Evolutionary conservation across 2,797 vertebrate genomes (phyloP), one percentile per base, ranked within the genome.

Genomic region (Sebastiscus tertius): DNA sequence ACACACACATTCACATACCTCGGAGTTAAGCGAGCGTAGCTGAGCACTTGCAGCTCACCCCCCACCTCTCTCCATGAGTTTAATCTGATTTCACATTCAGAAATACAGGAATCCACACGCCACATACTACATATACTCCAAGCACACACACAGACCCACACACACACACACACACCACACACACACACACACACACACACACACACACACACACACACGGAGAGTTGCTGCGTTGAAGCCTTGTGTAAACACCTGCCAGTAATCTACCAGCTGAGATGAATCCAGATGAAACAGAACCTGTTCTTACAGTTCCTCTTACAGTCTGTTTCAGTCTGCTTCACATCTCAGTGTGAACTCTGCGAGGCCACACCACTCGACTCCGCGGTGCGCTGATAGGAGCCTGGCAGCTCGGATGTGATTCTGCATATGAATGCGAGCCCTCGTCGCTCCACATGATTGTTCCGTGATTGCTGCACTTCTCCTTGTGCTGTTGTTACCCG

Each of bases 201-300:
- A 76, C 58, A 79, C 73, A 67, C 59, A 72, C 85, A 76, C 58
- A 79, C 75, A 67, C 62, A 52, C 20, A 62, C 39, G 84, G 67
- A 58, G 79, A 56, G 71, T 92, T 88, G 81, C 83, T 82, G 22
- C 33, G 16, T 69, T 73, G 36, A 80, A 88, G 82, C 76, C 86
- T 85, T 91, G 85, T 84, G 83, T 93, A 94, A 94, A 94, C 91
- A 93, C 86, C 88, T 91, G 90, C 81, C 90, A 89, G 80, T 87
- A 85, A 92, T 89, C 82, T 77, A 85, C 59, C 87, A 81, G 89
- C 80, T 92, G 90, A 90, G 92, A 86, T 86, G 71, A 92, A 92
- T 89, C 89, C 85, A 89, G 88, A 83, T 91, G 89, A 87, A 92
- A 85, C 84, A 83, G 67, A 89, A 87, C 85, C 82, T 88, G 86